These are phyloP conservation scores for Alca torda DNA, from an alignment of 2,797 vertebrate genomes.

Conservation along the genomic window DNA sequence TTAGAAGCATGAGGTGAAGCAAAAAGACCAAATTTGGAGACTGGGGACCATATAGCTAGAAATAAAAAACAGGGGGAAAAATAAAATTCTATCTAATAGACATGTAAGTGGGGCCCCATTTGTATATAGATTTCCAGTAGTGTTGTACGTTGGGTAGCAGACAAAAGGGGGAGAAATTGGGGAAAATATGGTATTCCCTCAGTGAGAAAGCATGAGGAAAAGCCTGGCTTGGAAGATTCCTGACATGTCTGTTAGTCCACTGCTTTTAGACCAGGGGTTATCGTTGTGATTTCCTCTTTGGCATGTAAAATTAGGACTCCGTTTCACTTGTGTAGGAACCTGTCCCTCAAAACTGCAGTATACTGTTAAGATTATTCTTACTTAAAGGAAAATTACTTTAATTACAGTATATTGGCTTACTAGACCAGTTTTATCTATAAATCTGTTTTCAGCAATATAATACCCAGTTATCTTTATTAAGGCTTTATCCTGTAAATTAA, in stretches of 20 bases:
- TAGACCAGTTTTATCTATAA: neutral
- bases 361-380: neutral
- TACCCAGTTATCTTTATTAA: constrained; percentile 14
- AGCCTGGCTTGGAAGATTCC: neutral
- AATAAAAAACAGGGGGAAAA: neutral
- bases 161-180: neutral
- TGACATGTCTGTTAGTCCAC: neutral
- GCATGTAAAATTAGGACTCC: neutral
- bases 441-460: constrained; percentile 17
- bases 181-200: neutral
- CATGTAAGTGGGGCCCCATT: neutral
- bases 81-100: neutral
- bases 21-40: neutral
- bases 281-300: neutral
- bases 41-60: neutral
- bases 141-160: neutral
- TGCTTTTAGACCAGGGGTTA: neutral
- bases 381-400: constrained; percentile 4
- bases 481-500: constrained; percentile 22
- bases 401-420: neutral
- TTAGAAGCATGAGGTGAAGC: neutral
- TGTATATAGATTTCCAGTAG: neutral
- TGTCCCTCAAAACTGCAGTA: neutral
- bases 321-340: neutral
- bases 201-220: neutral